phyloP scores from a whole-genome alignment of 2,888 invertebrate species.

The Sceliomorpha sp. region DNA sequence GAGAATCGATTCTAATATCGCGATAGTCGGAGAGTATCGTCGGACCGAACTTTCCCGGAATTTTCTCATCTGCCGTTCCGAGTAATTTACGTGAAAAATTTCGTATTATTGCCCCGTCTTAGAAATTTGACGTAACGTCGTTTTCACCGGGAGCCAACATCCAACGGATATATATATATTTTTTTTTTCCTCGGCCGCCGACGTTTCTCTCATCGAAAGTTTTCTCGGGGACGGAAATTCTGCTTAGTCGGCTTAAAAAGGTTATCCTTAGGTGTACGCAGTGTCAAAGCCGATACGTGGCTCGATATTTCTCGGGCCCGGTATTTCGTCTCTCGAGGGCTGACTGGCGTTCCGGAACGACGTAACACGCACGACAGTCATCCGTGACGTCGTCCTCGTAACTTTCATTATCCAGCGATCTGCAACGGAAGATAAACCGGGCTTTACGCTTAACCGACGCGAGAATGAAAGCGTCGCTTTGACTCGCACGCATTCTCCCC shows the following conservation, averaged over 20 bases:
- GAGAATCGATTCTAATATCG: too few relatives aligned
- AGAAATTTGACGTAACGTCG: too few relatives aligned
- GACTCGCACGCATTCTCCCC: slow-evolving; percentile 49
- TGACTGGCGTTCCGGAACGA: slow-evolving; percentile 51
- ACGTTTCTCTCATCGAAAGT: too few relatives aligned
- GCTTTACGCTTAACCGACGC: slow-evolving; percentile 53
- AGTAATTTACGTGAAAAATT: too few relatives aligned
- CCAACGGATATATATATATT: too few relatives aligned
- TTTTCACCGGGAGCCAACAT: too few relatives aligned
- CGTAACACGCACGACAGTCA: slow-evolving; percentile 53
- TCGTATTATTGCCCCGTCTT: too few relatives aligned
- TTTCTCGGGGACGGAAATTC: slow-evolving; percentile 6
- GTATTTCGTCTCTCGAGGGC: slow-evolving; percentile 46
- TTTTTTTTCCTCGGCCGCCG: too few relatives aligned
- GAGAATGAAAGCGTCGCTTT: slow-evolving; percentile 50
- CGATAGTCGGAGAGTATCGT: too few relatives aligned
- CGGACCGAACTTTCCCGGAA: too few relatives aligned
- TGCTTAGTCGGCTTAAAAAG: too few relatives aligned
- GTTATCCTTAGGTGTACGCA: slow-evolving; percentile 7
- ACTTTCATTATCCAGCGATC: slow-evolving; percentile 56
- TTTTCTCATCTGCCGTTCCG: too few relatives aligned
- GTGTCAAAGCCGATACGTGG: slow-evolving; percentile 47
- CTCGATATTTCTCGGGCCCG: slow-evolving; percentile 53
- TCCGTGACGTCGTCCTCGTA: slow-evolving; percentile 45
- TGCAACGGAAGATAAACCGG: slow-evolving; percentile 50